phyloP scores from a whole-genome alignment of 2,113 vertebrate genomes.

The Elaphurus davidianus region DNA sequence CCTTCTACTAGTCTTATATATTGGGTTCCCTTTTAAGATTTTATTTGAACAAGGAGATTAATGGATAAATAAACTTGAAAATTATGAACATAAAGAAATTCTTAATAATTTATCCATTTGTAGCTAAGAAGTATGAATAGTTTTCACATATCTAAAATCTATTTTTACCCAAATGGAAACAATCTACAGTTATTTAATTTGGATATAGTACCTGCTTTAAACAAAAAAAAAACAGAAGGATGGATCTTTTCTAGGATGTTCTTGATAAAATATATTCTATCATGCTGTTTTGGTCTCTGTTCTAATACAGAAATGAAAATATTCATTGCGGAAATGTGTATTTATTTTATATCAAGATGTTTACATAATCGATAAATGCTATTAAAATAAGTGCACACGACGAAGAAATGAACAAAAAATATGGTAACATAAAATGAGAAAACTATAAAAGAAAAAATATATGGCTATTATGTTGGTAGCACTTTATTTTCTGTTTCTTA shows the following conservation, averaged over 20 bases:
- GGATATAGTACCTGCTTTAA: neutral
- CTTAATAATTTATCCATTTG: neutral
- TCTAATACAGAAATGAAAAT: neutral
- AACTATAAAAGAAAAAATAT: neutral
- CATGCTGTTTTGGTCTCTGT: neutral
- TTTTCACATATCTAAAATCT: neutral
- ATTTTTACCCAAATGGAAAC: constrained; percentile 2
- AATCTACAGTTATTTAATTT: neutral
- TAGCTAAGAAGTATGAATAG: neutral
- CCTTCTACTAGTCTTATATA: neutral
- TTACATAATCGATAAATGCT: neutral
- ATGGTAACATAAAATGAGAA: neutral
- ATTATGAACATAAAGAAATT: neutral
- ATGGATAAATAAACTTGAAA: neutral
- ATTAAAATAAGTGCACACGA: neutral
- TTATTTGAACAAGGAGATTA: neutral
- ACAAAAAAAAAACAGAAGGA: neutral
- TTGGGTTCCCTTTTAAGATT: neutral
- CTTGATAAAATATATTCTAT: neutral
- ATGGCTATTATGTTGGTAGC: neutral
- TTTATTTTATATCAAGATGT: neutral
- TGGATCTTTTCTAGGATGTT: neutral
- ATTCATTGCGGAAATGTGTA: neutral
- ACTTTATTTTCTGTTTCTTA: neutral
- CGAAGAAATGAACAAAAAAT: neutral